Base-by-base conservation (phyloP, 2,797 vertebrate species). In the Amniataba percoides region DNA sequence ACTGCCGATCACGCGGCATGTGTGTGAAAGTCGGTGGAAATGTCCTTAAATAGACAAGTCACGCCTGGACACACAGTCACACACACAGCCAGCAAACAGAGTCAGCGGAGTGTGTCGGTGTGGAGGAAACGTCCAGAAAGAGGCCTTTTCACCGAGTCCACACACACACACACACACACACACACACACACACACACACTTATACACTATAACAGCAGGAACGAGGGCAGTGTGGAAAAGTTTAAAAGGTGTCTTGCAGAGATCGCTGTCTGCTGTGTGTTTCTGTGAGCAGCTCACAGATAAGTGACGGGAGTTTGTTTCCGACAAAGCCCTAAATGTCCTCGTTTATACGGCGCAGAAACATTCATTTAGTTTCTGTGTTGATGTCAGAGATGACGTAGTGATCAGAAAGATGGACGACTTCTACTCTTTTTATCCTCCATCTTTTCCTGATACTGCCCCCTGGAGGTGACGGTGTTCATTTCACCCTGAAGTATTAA, bases 21-120 rank as follows among this genome's bases (percentile, higher is more conserved):
- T 77, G 76, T 69, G 61, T 51, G 59, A 68, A 78, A 84, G 80
- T 83, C 53, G 40, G 7, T 60, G 77, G 74, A 83, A 90, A 86
- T 76, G 83, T 87, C 86, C 74, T 88, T 89, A 87, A 89, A 92
- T 85, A 88, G 89, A 87, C 71, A 71, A 73, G 82, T 88, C 83
- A 88, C 60, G 75, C 63, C 63, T 71, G 77, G 49, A 80, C 68
- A 84, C 89, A 83, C 87, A 81, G 72, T 66, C 65, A 67, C 64
- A 77, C 67, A 81, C 58, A 51, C 55, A 56, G 59, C 40, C 69
- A 86, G 75, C 73, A 85, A 80, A 89, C 87, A 76, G 78, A 81
- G 68, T 68, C 81, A 74, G 69, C 43, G 77, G 85, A 90, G 87
- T 88, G 87, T 89, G 81, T 88, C 82, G 34, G 59, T 49, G 64